phyloP scores from a whole-genome alignment of 2,797 vertebrate species.

The Notamacropus eugenii region DNA sequence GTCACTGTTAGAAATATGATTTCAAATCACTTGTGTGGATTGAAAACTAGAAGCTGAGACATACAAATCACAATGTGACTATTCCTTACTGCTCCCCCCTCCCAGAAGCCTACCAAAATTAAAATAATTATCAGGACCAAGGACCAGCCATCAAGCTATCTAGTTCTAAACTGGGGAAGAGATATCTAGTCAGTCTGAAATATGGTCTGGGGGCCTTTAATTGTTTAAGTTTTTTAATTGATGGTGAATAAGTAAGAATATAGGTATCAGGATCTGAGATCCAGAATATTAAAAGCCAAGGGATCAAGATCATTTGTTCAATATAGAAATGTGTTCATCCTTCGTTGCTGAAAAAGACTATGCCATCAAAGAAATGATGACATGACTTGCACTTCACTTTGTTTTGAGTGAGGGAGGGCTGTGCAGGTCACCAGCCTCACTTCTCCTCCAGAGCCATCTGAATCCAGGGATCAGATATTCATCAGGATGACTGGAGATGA shows the following conservation, averaged over 20 bases:
- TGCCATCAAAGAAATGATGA: too few species aligned
- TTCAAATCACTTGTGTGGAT: not conserved
- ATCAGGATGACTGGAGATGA: too few species aligned
- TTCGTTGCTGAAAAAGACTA: too few species aligned
- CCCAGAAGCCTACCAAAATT: not conserved
- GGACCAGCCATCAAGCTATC: not conserved
- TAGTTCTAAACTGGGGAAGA: not conserved
- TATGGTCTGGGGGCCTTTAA: not conserved
- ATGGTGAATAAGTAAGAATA: not conserved
- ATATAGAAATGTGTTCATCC: not conserved
- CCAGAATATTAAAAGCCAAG: not conserved
- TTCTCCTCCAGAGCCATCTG: too few species aligned
- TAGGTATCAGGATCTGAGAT: not conserved
- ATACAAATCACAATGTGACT: not conserved
- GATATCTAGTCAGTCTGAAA: not conserved
- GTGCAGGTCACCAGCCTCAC: too few species aligned
- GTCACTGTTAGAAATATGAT: not conserved
- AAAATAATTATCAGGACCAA: not conserved
- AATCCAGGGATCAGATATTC: too few species aligned
- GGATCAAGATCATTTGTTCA: not conserved
- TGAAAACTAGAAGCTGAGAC: not conserved
- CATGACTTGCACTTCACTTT: too few species aligned
- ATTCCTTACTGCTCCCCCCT: not conserved
- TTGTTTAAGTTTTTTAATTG: not conserved
- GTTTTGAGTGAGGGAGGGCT: too few species aligned